Base-by-base conservation (phyloP, 2,797 vertebrate species). In the Cyprinodon diabolis region DNA sequence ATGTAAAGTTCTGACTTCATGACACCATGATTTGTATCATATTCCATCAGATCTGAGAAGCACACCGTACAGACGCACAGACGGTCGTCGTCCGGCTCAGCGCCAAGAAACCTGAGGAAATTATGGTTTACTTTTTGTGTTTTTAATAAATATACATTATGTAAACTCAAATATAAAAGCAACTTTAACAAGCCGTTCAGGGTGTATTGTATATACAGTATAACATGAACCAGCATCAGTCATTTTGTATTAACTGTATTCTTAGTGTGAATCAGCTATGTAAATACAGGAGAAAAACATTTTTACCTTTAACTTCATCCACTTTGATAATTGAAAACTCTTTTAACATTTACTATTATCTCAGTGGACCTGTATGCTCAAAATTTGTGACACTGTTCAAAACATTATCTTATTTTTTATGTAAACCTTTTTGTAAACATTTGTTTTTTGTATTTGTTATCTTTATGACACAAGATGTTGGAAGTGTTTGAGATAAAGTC, bases 11-110 rank as follows among this genome's bases (percentile, higher is more conserved):
- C 2, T 5, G 6, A 3, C 6, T 30, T 35, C 37, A 25, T 3
- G 0, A 72, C 8, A 60, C 11, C 45, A 15, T 13, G 1, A 21
- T 4, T 69, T 25, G 72, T 40, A 69, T 66, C 66, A 7, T 66
- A 76, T 23, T 63, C 35, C 51, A 0, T 48, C 77, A 99, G 98
- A 97, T 87, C 89, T 99, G 82, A 95, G 97, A 85, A 98, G 96
- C 86, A 90, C 96, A 57, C 98, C 98, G 0, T 99, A 94, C 91
- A 95, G 98, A 72, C 94, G 97, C 0, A 81, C 92, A 6, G 97
- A 99, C 57, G 96, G 94, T 7, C 93, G 95, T 2, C 87, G 94
- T 84, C 66, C 95, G 86, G 57, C 93, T 72, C 92, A 96, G 93
- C 76, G 96, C 77, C 91, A 96, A 93, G 93, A 96, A 57, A 84